Evolutionary conservation across 2,797 vertebrate species (phyloP).

Genomic region (Ibycter americanus): DNA sequence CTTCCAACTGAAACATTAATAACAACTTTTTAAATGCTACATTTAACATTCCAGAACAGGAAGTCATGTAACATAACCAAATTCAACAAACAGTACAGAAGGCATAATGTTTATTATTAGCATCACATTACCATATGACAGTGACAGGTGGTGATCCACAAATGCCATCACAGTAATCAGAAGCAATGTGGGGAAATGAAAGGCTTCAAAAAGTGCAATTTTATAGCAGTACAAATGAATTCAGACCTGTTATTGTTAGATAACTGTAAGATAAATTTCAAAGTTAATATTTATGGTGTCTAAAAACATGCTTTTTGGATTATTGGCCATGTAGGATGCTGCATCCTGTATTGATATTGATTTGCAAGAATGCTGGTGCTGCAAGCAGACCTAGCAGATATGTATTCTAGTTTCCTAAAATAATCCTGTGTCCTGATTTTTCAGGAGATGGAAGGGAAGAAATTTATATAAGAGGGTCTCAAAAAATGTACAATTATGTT

Average conservation of each 20-base stretch:
- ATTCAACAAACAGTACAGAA: not conserved
- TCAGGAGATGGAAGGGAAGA: not conserved
- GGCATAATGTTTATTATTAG: constrained; percentile 8
- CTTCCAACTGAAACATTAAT: not conserved
- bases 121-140: not conserved
- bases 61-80: not conserved
- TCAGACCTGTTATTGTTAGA: not conserved
- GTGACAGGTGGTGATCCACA: constrained; percentile 26
- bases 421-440: not conserved
- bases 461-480: not conserved
- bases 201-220: not conserved
- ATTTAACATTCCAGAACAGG: not conserved
- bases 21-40: not conserved
- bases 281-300: not conserved
- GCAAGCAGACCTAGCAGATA: not conserved
- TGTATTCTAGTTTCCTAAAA: not conserved
- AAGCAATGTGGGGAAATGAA: not conserved
- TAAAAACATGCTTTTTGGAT: not conserved
- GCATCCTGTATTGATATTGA: not conserved
- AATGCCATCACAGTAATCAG: not conserved
- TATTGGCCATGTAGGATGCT: not conserved
- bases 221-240: not conserved
- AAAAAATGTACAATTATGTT: not conserved
- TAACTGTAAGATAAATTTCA: not conserved
- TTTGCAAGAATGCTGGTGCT: not conserved